Base-by-base conservation (phyloP, 2,797 vertebrate species). In the Poecile montanus region DNA sequence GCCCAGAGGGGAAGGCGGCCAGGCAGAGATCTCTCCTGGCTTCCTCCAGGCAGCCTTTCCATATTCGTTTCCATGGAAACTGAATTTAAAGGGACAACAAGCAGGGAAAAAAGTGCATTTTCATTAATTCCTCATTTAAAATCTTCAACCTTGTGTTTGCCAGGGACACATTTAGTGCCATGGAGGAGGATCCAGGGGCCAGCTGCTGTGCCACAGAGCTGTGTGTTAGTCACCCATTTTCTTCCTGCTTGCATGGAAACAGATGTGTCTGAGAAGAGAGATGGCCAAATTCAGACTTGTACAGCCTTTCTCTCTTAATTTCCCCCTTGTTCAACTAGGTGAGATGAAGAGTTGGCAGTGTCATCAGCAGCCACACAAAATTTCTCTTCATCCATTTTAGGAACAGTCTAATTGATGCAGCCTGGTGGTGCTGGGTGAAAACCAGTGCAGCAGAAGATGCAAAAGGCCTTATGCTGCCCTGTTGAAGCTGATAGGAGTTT, bases 61-160 rank as follows among this genome's bases (percentile, higher is more conserved):
- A 56, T 72, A 70, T n/a, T 61, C 0, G 92, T 96, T 96, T 93
- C 96, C 89, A 93, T 89, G 84, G 96, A 91, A 95, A 96, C 93
- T n/a, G 82, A 54, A 92, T 92, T 95, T 92, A 85, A 91, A 93
- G 78, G 62, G 73, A 87, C 87, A 91, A 73, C 58, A 77, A 91
- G 75, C 73, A 89, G 66, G 82, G 54, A 88, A 92, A 94, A 76
- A 20, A 81, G 65, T 2, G 7, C 60, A 60, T 95, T 95, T 91
- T 93, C 87, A 92, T 93, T 94, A 95, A 92, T 91, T 93, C 51
- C 51, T 92, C 48, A 60, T 93, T 92, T 95, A 60, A 96, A 94
- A 78, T 85, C 89, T 79, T 40, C 75, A 85, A 45, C 51, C 36
- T 92, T 45, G 29, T 89, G 26, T 85, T 95, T 95, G 53, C 75